phyloP scores from a whole-genome alignment of 2,888 invertebrate genomes.

The Cantharis flavilabris region DNA sequence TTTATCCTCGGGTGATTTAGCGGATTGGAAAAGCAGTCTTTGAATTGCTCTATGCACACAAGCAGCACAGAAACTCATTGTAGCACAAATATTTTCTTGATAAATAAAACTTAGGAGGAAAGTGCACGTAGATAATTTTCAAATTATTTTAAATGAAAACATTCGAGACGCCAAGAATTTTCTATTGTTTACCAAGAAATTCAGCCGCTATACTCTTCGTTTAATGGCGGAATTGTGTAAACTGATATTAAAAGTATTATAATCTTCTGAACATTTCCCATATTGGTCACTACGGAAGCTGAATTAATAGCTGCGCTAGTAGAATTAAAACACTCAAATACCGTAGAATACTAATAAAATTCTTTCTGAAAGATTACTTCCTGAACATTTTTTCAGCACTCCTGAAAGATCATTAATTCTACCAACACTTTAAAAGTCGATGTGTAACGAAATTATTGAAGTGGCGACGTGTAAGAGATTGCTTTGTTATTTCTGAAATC shows the following conservation, averaged over 20 bases:
- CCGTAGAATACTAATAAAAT: no score
- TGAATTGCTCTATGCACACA: background rate
- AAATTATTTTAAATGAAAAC: background rate
- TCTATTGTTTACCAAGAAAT: background rate
- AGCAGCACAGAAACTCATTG: background rate
- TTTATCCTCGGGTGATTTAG: constrained; percentile 23
- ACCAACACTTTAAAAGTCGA: background rate
- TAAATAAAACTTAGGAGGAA: background rate
- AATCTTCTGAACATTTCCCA: no score
- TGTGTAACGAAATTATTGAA: background rate
- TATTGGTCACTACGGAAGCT: no score
- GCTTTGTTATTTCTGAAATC: background rate
- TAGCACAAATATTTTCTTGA: background rate
- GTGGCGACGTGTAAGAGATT: background rate
- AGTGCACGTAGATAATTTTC: background rate
- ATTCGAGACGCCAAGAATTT: background rate
- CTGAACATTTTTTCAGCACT: background rate
- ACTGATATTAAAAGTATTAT: no score
- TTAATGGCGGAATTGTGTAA: no score
- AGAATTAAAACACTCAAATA: no score
- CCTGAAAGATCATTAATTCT: background rate
- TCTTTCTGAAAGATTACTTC: background rate
- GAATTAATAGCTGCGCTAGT: no score
- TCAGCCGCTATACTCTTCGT: background rate
- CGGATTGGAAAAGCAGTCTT: constrained; percentile 21